These are phyloP conservation scores for Leptobrachium leishanense DNA, from an alignment of 2,113 vertebrate species.

Conservation along the genomic window DNA sequence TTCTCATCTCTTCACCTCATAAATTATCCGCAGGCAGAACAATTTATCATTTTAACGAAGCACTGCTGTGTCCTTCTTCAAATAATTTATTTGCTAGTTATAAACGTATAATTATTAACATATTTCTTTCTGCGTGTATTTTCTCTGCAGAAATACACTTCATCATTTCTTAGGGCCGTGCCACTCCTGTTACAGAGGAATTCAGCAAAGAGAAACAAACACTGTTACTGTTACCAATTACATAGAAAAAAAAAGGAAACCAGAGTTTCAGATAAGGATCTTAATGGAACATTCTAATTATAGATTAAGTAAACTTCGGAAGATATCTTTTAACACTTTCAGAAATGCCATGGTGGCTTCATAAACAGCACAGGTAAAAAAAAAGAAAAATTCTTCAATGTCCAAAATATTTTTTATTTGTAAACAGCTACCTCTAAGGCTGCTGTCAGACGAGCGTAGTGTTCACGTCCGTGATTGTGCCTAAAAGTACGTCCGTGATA, in stretches of 20 bases:
- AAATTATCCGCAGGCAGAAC: constrained; percentile 46
- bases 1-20: constrained; percentile 50
- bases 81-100: constrained; percentile 51
- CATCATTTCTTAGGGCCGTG: constrained; percentile 30
- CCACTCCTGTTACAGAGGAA: constrained; percentile 38
- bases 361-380: background rate
- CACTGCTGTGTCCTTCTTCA: constrained; percentile 44
- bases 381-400: background rate
- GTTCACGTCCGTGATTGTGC: too few species aligned
- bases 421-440: too few species aligned
- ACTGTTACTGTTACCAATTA: constrained; percentile 39
- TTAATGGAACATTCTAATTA: constrained; percentile 29
- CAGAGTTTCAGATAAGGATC: constrained; percentile 23
- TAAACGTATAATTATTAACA: constrained; percentile 49
- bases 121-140: constrained; percentile 38
- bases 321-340: constrained; percentile 13
- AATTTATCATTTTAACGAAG: constrained; percentile 50
- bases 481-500: too few species aligned
- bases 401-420: too few species aligned
- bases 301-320: constrained; percentile 8
- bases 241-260: constrained; percentile 6
- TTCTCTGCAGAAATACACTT: constrained; percentile 34
- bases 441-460: too few species aligned
- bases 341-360: background rate
- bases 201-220: constrained; percentile 30